Evolutionary conservation across 1,140 invertebrate species (phyloP).

Genomic region (Chironomus striatipennis): DNA sequence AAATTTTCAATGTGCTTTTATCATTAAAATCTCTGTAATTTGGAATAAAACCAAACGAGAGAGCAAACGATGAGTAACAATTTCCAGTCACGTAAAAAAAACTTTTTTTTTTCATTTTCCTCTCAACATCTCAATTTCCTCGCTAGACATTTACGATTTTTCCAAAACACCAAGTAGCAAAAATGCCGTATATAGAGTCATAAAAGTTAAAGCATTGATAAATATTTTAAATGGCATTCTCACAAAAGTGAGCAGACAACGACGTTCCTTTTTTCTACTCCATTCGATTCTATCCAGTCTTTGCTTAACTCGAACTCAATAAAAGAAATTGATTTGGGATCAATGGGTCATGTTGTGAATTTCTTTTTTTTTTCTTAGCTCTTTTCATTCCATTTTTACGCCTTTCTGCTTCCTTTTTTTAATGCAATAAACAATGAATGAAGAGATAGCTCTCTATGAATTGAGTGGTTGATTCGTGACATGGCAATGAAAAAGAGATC

Average conservation of each 20-base stretch:
- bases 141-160: neutral
- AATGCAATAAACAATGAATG: conserved; percentile 3
- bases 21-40: no score
- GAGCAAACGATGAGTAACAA: neutral
- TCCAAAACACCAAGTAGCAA: neutral
- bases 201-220: conserved; percentile 10
- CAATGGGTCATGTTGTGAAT: neutral
- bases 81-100: neutral
- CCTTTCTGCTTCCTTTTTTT: neutral
- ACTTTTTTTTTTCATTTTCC: neutral
- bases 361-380: no score
- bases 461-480: neutral
- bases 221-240: conserved; percentile 2
- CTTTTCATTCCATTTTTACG: neutral
- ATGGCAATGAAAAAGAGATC: no score
- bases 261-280: neutral
- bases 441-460: neutral
- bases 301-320: neutral
- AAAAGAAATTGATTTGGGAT: conserved; percentile 14
- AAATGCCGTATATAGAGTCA: neutral
- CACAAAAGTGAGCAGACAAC: neutral
- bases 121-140: neutral
- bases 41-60: neutral
- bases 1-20: neutral
- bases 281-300: neutral